A percentile compares a stretch with the other conserved stretches of the same genome.
These are phyloP conservation scores for Ptilodon capucinus DNA, from an alignment of 2,888 invertebrate species.

Conservation along the genomic window DNA sequence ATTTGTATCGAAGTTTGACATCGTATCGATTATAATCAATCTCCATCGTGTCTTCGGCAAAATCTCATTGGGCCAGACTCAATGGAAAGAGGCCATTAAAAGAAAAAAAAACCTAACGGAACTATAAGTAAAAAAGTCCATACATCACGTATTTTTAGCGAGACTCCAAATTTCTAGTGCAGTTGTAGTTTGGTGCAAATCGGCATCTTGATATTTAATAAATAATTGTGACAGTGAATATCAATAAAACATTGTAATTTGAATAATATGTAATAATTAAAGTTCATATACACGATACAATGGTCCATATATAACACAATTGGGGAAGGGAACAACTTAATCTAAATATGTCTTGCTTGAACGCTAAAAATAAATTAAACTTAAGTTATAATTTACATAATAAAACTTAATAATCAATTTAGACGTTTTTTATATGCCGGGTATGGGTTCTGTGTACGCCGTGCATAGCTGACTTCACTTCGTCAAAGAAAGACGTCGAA, in stretches of 20 bases:
- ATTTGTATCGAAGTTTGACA: too few relatives aligned
- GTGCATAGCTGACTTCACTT: conserved; percentile 86
- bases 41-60: too few relatives aligned
- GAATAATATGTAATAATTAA: background rate
- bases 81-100: too few relatives aligned
- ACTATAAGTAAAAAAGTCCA: too few relatives aligned
- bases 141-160: too few relatives aligned
- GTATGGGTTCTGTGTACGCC: conserved; percentile 86
- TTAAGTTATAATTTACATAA: background rate
- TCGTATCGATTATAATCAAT: too few relatives aligned
- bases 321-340: background rate
- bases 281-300: background rate
- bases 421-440: conserved; percentile 74
- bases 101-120: too few relatives aligned
- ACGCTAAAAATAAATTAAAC: background rate
- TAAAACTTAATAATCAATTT: conserved; percentile 9
- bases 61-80: too few relatives aligned
- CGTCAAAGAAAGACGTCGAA: conserved; percentile 89
- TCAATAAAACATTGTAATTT: background rate
- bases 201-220: too few relatives aligned
- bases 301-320: background rate
- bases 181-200: too few relatives aligned
- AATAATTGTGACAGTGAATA: too few relatives aligned
- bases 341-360: background rate
- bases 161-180: too few relatives aligned